A percentile compares a stretch with the other conserved stretches of the same genome.
phyloP scores from a whole-genome alignment of 92 coral and sea anemone species.

The Heteractis magnifica region DNA sequence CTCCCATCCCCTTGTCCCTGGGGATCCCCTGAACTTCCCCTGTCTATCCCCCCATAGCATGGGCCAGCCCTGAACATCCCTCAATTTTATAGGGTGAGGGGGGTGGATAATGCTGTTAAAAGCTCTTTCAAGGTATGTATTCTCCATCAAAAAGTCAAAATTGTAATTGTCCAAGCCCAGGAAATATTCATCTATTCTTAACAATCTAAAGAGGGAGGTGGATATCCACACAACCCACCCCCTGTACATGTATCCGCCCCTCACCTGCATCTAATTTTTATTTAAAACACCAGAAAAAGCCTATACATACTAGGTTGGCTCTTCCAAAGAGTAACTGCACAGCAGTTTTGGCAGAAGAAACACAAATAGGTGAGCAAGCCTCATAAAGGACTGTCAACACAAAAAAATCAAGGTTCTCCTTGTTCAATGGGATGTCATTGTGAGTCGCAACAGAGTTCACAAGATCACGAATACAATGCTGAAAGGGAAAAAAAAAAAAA shows the following conservation, averaged over 20 bases:
- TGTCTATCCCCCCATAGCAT: too few species aligned
- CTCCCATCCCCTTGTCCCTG: too few species aligned
- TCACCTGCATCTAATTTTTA: too few species aligned
- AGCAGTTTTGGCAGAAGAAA: constrained; percentile 94
- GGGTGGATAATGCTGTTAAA: too few species aligned
- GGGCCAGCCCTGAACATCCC: too few species aligned
- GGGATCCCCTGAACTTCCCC: too few species aligned
- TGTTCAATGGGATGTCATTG: constrained; percentile 94
- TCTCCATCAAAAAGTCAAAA: too few species aligned
- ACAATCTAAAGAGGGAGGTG: too few species aligned
- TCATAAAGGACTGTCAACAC: constrained; percentile 82
- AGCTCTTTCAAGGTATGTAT: too few species aligned
- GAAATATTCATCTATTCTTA: too few species aligned
- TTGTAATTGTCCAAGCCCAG: too few species aligned
- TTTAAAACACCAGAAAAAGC: not conserved
- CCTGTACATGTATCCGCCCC: not conserved
- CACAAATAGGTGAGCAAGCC: constrained; percentile 83
- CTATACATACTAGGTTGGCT: constrained; percentile 68
- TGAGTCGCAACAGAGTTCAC: constrained; percentile 84
- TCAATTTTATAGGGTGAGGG: too few species aligned
- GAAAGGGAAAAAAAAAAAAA: constrained; percentile 9
- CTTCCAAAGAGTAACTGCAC: constrained; percentile 98
- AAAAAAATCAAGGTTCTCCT: constrained; percentile 86
- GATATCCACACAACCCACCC: not conserved
- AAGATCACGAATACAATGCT: constrained; percentile 89